Percentiles rank a stretch among this genome's conserved stretches.
Evolutionary conservation across 2,113 vertebrate genomes (phyloP).

Genomic region (Climacteris rufus): DNA sequence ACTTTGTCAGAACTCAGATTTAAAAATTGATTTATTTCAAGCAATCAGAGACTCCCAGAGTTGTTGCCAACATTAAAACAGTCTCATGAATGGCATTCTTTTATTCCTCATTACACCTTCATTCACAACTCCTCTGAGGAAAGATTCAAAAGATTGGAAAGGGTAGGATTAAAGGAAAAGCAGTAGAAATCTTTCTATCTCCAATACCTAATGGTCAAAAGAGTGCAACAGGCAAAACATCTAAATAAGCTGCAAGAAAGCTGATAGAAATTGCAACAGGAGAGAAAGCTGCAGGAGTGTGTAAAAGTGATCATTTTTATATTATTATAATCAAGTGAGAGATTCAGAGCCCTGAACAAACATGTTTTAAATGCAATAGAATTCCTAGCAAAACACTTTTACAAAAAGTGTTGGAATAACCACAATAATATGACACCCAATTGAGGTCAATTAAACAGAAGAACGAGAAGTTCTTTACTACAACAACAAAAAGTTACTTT

Average conservation of each 20-base stretch:
- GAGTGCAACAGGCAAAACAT: background rate
- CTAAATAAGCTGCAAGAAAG: background rate
- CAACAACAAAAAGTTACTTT: background rate
- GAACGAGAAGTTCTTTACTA: background rate
- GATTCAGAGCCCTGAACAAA: background rate
- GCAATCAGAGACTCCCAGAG: background rate
- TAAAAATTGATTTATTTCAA: background rate
- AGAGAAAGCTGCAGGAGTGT: background rate
- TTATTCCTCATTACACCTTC: background rate
- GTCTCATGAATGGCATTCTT: background rate
- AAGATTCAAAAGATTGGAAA: background rate
- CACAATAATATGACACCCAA: background rate
- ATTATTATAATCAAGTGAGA: background rate
- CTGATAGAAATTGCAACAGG: background rate
- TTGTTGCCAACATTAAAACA: background rate
- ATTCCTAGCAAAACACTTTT: background rate
- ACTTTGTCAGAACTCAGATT: background rate
- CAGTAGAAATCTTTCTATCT: background rate
- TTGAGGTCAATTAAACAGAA: background rate
- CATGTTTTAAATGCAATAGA: background rate
- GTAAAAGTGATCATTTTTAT: background rate
- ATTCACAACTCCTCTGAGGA: background rate
- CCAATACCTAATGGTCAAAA: background rate
- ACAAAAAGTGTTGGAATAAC: background rate
- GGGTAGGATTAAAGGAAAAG: background rate